Percentiles rank a stretch among this genome's conserved stretches.
Evolutionary conservation across 2,888 invertebrate genomes (phyloP).

Genomic region (Rhyacophila evoluta): DNA sequence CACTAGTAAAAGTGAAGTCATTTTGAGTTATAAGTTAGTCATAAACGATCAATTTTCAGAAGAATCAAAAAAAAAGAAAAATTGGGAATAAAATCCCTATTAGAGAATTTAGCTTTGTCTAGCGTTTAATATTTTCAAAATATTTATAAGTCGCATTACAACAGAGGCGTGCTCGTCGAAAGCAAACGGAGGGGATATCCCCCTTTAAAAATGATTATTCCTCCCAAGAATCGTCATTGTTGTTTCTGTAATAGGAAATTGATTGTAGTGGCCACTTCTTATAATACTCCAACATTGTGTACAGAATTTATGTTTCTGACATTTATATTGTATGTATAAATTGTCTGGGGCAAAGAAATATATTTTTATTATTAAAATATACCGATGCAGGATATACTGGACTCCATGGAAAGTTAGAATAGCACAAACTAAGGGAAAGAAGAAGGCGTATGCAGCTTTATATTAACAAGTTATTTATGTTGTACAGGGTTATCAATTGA

Average conservation of each 20-base stretch:
- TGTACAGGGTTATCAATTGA: too few relatives aligned
- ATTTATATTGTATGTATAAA: background rate
- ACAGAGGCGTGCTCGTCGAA: background rate
- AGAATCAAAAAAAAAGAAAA: too few relatives aligned
- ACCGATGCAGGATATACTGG: too few relatives aligned
- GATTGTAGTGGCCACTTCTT: background rate
- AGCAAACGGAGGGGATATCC: background rate
- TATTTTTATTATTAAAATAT: background rate
- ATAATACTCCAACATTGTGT: background rate
- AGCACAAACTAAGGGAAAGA: too few relatives aligned
- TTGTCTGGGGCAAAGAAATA: background rate
- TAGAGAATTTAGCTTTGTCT: too few relatives aligned
- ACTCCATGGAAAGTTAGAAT: too few relatives aligned
- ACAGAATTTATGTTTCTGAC: background rate
- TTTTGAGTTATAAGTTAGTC: too few relatives aligned
- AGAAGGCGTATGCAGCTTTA: too few relatives aligned
- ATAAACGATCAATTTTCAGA: too few relatives aligned
- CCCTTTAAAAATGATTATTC: conserved; percentile 5
- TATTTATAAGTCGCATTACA: background rate
- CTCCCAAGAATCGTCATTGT: conserved; percentile 1
- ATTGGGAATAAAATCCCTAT: too few relatives aligned
- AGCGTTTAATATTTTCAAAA: background rate
- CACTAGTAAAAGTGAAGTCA: too few relatives aligned
- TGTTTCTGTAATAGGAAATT: conserved; percentile 4
- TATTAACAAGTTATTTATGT: too few relatives aligned